Evolutionary conservation across 2,888 invertebrate genomes (phyloP), one percentile per base, ranked within the genome.

Genomic region (Plusia festucae): DNA sequence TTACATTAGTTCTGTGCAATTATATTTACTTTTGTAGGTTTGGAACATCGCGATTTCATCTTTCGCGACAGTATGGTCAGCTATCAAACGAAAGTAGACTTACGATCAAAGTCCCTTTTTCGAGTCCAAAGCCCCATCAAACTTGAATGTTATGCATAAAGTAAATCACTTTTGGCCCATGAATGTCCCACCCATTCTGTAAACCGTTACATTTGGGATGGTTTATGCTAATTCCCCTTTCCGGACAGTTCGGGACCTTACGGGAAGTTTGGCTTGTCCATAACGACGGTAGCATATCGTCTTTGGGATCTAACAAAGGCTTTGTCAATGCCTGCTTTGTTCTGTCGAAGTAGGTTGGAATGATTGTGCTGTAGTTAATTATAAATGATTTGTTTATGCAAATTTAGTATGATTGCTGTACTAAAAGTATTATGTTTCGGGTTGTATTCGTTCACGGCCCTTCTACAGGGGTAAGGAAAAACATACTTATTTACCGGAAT

Each of bases 141-240:
- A 60, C 44, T 68, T 40, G 8, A 52, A 65, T 9, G 34, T 53
- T 34, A 60, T 16, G 11, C 2, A 32, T 34, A 53, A 68, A 56
- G 34, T 65, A 60, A 49, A 56, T 65, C 71, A 56, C 58, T 52
- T 24, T 40, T 32, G 27, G 40, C 40, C 22, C 49, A 20, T 32
- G 53, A 32, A 40, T 34, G 52, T n/a, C 55, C 66, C 53, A 8
- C 51, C 40, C 44, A 34, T 9, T 34, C 32, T 6, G 52, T 49
- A 32, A 64, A 60, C 67, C 56, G 59, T 65, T 16, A 72, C 76
- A 68, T 78, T 73, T 60, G 40, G 52, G 63, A 63, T 59, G 32
- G 70, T 78, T 70, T 75, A 80, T 78, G 73, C 69, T 73, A 78
- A 80, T 80, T 65, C 55, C 44, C 52, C 60, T 53, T 63, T 46